Evolutionary conservation across 1,140 invertebrate genomes (phyloP), one percentile per base, ranked within the genome.

Genomic region (Berghia stephanieae): DNA sequence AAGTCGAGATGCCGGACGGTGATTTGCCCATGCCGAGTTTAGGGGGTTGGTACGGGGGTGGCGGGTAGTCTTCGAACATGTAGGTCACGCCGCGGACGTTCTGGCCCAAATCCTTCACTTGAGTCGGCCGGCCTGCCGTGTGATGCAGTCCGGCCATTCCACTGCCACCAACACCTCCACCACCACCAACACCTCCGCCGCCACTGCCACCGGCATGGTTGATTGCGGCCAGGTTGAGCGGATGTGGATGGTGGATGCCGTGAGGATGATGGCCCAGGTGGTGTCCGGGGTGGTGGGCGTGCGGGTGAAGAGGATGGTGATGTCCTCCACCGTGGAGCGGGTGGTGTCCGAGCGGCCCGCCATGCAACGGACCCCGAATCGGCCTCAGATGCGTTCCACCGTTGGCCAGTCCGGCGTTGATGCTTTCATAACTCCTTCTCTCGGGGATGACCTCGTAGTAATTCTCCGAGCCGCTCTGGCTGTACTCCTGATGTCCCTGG

Each of bases 381-480:
- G 31, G 46, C 57, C 73, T 31, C 55, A 75, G 36, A 42, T 75
- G 73, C n/a, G 67, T 18, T 3, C 57, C 57, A 31, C 38, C 57
- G 49, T 75, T 75, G 3, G 83, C 80, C 24, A 85, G 77, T 24
- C 86, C 84, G 16, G 85, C 82, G 75, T 85, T 86, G 49, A 86
- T 86, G 70, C 86, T 87, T 71, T 87, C 86, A 74, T 87, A 87
- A 71, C 86, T 87, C 18, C 86, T 63, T 44, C 86, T 74, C 79
- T 87, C 86, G 1, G 86, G 86, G 67, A 87, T 87, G 1, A 87
- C 86, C 77, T 87, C 86, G 52, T 87, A 87, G 76, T 87, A 87
- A 68, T 87, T 87, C 68, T 87, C 86, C 3, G 86, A 87, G 46
- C 86, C 84, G 16, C 84, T 83, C 68, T 85, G 86, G 73, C 83